Evolutionary conservation across 92 coral and sea anemone species (phyloP).

Genomic region (Isaurus tuberculatus): DNA sequence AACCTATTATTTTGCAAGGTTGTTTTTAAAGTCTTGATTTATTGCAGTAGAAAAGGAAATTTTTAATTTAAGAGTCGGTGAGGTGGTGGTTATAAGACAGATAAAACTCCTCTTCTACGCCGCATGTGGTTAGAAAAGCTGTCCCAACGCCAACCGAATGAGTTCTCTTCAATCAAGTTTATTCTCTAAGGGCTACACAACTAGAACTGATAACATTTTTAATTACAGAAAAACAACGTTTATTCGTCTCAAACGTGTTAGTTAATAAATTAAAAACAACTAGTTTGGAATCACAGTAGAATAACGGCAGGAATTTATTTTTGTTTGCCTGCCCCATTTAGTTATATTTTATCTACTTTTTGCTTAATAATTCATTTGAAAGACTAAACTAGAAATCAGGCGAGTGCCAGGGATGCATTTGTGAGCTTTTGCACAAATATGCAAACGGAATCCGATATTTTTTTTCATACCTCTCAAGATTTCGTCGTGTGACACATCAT

Average conservation of each 20-base stretch:
- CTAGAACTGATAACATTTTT: not conserved
- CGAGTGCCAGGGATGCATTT: no score
- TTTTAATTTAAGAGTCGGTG: conserved; percentile 2
- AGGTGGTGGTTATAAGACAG: not conserved
- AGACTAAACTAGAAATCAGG: no score
- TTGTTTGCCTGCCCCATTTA: no score
- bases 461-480: no score
- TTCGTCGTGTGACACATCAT: no score
- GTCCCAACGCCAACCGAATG: not conserved
- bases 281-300: not conserved
- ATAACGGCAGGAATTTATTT: no score
- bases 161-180: not conserved
- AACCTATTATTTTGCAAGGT: not conserved
- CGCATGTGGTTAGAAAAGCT: not conserved
- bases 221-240: not conserved
- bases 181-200: not conserved
- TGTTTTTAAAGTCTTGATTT: not conserved
- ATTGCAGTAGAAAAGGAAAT: not conserved
- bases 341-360: no score
- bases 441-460: no score
- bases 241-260: not conserved
- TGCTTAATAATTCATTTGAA: no score
- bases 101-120: not conserved
- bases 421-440: no score
- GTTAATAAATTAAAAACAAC: not conserved